phyloP scores from a whole-genome alignment of 2,888 invertebrate species.

The Prosopocoilus inquinatus region DNA sequence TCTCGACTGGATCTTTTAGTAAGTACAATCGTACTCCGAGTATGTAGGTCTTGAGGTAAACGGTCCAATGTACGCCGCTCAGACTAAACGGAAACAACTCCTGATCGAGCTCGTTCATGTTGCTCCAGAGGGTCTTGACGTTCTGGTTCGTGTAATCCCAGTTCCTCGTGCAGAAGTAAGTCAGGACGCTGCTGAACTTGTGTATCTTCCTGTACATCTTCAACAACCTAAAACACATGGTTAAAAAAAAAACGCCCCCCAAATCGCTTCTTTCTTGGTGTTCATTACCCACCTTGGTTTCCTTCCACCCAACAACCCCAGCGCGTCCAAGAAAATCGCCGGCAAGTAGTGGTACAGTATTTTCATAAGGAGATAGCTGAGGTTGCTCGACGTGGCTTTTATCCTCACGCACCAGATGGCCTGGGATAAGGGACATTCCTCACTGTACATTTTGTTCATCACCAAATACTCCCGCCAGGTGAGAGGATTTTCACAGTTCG shows the following conservation, averaged over 20 bases:
- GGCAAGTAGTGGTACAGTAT: slow-evolving; percentile 42
- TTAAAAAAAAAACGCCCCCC: not conserved
- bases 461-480: slow-evolving; percentile 55
- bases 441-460: slow-evolving; percentile 53
- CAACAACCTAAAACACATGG: slow-evolving; percentile 59
- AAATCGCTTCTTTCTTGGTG: slow-evolving; percentile 28
- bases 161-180: slow-evolving; percentile 72
- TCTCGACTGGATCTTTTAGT: slow-evolving; percentile 73
- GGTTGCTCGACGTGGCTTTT: slow-evolving; percentile 36
- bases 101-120: slow-evolving; percentile 51
- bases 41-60: slow-evolving; percentile 68
- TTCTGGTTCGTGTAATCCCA: slow-evolving; percentile 71
- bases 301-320: slow-evolving; percentile 27
- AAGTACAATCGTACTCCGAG: slow-evolving; percentile 72
- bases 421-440: slow-evolving; percentile 54
- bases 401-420: slow-evolving; percentile 52
- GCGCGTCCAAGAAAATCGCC: slow-evolving; percentile 29
- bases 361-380: slow-evolving; percentile 47
- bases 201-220: slow-evolving; percentile 77
- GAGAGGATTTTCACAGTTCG: slow-evolving; percentile 59
- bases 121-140: slow-evolving; percentile 59
- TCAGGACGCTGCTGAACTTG: slow-evolving; percentile 68
- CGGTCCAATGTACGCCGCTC: slow-evolving; percentile 66
- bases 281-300: slow-evolving; percentile 37
- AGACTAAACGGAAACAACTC: slow-evolving; percentile 74